Evolutionary conservation across 23 tunicate species (phyloP).

Genomic region (Halocynthia roretzi): DNA sequence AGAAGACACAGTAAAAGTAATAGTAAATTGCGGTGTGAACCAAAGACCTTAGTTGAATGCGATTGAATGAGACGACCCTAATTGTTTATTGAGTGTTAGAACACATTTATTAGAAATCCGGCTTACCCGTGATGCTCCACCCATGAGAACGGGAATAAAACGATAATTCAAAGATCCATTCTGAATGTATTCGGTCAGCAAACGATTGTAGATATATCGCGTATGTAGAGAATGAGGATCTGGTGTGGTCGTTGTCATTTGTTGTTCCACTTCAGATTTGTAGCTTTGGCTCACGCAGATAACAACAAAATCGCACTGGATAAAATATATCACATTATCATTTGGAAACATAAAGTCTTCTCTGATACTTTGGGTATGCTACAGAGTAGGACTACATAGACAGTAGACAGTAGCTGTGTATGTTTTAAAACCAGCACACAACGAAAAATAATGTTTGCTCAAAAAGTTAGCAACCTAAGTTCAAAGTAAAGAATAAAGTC

Average conservation of each 20-base stretch:
- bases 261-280: slow-evolving; percentile 39
- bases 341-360: too few species aligned
- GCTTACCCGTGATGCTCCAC: slow-evolving; percentile 57
- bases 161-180: slow-evolving; percentile 74
- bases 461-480: too few species aligned
- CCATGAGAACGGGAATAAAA: slow-evolving; percentile 73
- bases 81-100: neutral
- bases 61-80: too few species aligned
- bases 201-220: slow-evolving; percentile 63
- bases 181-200: slow-evolving; percentile 59
- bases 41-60: too few species aligned
- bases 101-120: neutral
- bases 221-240: slow-evolving; percentile 42
- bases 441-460: too few species aligned
- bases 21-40: too few species aligned
- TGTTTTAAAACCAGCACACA: too few species aligned
- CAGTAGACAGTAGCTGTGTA: too few species aligned
- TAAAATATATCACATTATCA: neutral
- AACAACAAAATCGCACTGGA: slow-evolving; percentile 78
- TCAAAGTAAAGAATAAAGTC: too few species aligned
- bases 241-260: neutral
- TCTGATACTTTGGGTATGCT: too few species aligned
- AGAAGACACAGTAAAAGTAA: too few species aligned
- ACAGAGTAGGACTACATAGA: too few species aligned
- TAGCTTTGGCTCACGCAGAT: slow-evolving; percentile 77